Conservation (phyloP, 2,888 invertebrate species). For the Pteria penguin region DNA sequence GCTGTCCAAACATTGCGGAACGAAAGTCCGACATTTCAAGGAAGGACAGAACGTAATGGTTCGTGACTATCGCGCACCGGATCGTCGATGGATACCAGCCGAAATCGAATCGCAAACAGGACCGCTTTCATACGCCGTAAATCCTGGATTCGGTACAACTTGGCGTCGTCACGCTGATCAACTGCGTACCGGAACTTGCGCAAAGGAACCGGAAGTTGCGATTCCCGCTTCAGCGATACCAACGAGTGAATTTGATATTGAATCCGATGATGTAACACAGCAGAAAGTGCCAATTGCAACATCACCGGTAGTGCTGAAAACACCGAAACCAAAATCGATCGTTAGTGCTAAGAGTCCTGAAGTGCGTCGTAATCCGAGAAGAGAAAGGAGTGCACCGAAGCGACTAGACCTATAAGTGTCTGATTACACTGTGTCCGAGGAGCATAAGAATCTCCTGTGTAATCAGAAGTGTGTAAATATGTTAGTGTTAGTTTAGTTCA, state of each 20-base stretch:
- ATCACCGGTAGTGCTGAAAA: not conserved
- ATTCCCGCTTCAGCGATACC: not conserved
- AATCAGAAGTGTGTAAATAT: too few relatives aligned
- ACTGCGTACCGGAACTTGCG: conserved; percentile 4
- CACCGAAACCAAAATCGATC: too few relatives aligned
- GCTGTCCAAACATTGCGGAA: conserved; percentile 12
- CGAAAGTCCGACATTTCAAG: conserved; percentile 4
- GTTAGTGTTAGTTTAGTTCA: too few relatives aligned
- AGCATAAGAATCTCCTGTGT: conserved; percentile 19
- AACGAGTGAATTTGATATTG: not conserved
- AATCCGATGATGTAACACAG: not conserved
- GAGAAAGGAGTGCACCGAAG: not conserved
- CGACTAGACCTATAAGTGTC: not conserved
- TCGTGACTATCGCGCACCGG: not conserved
- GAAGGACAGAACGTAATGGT: conserved; percentile 15
- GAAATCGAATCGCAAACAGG: conserved; percentile 1
- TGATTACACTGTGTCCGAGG: conserved; percentile 10
- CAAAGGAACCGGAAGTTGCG: not conserved
- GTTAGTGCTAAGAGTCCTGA: not conserved
- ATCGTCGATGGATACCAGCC: conserved; percentile 9
- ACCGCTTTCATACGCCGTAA: conserved; percentile 24
- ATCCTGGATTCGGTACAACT: not conserved
- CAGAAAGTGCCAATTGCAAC: not conserved
- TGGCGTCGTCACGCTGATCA: conserved; percentile 29
- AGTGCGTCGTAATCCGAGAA: not conserved